Conservation (phyloP, 2,888 invertebrate genomes). For the Atethmia centrago region DNA sequence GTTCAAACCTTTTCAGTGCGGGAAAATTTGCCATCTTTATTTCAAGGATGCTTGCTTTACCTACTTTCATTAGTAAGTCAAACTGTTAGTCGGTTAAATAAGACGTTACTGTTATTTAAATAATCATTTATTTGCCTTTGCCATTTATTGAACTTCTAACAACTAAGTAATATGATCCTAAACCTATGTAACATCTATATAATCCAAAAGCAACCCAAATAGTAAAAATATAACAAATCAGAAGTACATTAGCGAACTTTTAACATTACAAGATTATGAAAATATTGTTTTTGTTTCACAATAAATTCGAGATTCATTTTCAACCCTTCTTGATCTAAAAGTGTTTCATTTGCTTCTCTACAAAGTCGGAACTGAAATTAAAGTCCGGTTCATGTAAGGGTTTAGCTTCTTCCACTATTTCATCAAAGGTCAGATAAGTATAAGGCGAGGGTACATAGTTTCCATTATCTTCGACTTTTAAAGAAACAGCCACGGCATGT, state of each 20-base stretch:
- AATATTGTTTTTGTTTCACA: conserved; percentile 31
- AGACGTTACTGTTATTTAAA: conserved; percentile 51
- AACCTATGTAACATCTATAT: conserved; percentile 56
- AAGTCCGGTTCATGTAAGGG: conserved; percentile 86
- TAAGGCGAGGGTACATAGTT: conserved; percentile 80
- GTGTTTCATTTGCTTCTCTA: conserved; percentile 88
- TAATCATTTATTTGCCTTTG: conserved; percentile 64
- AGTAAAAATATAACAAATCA: conserved; percentile 28
- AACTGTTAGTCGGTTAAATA: conserved; percentile 64
- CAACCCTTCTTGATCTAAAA: conserved; percentile 52
- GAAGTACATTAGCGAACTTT: conserved; percentile 40
- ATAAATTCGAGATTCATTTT: conserved; percentile 49
- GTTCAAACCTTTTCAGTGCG: conserved; percentile 93
- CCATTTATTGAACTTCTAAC: conserved; percentile 53
- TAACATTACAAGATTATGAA: conserved; percentile 43
- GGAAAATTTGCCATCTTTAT: conserved; percentile 66
- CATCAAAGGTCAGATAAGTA: conserved; percentile 90
- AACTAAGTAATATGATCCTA: conserved; percentile 48
- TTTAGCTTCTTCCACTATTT: conserved; percentile 90
- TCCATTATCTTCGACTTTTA: conserved; percentile 76
- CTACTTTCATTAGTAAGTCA: conserved; percentile 63
- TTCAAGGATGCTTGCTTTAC: conserved; percentile 41
- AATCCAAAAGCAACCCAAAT: conserved; percentile 53
- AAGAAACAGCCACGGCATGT: conserved; percentile 95
- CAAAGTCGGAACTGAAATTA: conserved; percentile 90